phyloP scores from a whole-genome alignment of 2,797 vertebrate species.

The Buphagus erythrorhynchus region DNA sequence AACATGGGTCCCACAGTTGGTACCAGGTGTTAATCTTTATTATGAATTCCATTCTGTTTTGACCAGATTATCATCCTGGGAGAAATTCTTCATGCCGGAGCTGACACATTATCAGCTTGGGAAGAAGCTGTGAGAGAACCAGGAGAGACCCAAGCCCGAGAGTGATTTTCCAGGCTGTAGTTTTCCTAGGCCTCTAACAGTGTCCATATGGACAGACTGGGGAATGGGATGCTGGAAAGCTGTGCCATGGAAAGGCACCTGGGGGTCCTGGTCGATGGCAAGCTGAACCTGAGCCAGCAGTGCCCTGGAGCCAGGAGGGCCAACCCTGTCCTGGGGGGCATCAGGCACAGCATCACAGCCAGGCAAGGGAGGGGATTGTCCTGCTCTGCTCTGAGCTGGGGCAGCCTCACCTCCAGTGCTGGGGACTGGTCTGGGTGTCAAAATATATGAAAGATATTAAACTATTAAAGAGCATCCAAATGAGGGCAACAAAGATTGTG shows the following conservation, averaged over 20 bases:
- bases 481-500: fast-evolving
- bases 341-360: background rate
- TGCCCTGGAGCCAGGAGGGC: background rate
- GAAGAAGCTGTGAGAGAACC: too few relatives aligned
- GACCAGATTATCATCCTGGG: too few relatives aligned
- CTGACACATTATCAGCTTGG: too few relatives aligned
- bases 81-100: too few relatives aligned
- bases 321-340: fast-evolving
- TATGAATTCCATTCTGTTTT: too few relatives aligned
- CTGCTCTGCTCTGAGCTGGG: background rate
- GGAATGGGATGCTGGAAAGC: background rate
- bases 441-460: fast-evolving
- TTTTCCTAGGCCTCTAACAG: too few relatives aligned
- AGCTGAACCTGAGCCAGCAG: background rate
- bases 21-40: too few relatives aligned
- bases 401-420: background rate
- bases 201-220: background rate
- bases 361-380: background rate
- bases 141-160: too few relatives aligned
- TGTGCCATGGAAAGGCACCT: background rate
- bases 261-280: background rate
- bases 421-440: fast-evolving
- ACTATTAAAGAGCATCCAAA: background rate
- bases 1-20: too few relatives aligned
- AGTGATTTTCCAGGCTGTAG: too few relatives aligned